phyloP scores from a whole-genome alignment of 2,888 invertebrate species.

The Ichneumon xanthorius region DNA sequence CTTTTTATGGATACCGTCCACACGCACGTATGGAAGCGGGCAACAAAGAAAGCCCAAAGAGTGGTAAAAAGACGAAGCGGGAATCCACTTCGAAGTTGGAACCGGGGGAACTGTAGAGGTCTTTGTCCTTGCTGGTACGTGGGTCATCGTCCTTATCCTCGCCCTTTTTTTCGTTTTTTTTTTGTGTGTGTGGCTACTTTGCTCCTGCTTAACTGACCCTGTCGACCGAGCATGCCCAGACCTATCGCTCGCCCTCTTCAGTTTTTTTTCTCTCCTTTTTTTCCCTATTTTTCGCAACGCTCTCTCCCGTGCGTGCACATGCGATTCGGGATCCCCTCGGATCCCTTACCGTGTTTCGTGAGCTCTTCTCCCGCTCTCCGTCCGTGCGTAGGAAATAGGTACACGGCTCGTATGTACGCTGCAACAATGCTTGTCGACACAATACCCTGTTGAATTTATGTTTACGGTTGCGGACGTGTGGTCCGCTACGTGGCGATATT shows the following conservation, averaged over 20 bases:
- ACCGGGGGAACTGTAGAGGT: conserved; percentile 16
- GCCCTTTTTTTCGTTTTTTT: conserved; percentile 7
- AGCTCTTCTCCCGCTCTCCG: not conserved
- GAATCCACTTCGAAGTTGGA: not conserved
- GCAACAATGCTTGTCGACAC: conserved; percentile 63
- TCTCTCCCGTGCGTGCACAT: conserved; percentile 29
- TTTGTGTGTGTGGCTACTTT: conserved; percentile 13
- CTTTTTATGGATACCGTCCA: not conserved
- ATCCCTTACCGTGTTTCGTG: conserved; percentile 23
- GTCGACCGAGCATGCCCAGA: conserved; percentile 25
- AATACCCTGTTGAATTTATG: conserved; percentile 65
- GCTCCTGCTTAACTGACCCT: conserved; percentile 52
- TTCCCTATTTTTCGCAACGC: conserved; percentile 46
- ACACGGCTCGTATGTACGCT: conserved; percentile 35
- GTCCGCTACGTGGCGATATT: conserved; percentile 51
- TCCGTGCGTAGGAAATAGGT: conserved; percentile 43
- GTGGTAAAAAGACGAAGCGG: not conserved
- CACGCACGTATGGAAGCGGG: not conserved
- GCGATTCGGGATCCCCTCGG: conserved; percentile 12
- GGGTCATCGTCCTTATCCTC: conserved; percentile 54
- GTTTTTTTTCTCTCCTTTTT: conserved; percentile 11
- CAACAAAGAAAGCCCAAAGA: not conserved
- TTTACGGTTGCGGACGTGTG: conserved; percentile 50
- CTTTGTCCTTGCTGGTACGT: conserved; percentile 47
- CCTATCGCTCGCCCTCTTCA: conserved; percentile 5